Evolutionary conservation across 1,140 invertebrate species (phyloP).

Genomic region (Drosophila pseudoananassae): DNA sequence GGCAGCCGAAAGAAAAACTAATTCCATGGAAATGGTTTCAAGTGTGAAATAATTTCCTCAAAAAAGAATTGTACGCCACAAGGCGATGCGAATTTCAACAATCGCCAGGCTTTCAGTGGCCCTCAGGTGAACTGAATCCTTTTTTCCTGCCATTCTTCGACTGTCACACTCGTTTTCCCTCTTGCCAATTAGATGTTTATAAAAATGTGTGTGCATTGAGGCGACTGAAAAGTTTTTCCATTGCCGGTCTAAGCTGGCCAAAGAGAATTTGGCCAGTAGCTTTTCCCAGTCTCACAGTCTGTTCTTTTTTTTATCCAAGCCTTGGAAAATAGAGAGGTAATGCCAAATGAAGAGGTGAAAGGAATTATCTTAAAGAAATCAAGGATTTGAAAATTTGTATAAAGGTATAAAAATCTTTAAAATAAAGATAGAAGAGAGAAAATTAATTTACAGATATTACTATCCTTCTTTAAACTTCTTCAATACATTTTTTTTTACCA

Average conservation of each 20-base stretch:
- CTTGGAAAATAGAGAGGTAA: conserved; percentile 18
- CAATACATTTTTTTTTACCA: neutral
- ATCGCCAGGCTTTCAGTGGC: conserved; percentile 59
- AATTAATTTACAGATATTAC: neutral
- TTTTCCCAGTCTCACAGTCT: conserved; percentile 1
- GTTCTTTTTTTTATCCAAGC: conserved; percentile 7
- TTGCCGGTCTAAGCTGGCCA: conserved; percentile 41
- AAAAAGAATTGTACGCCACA: conserved; percentile 35
- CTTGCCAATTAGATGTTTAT: conserved; percentile 74
- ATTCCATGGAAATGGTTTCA: conserved; percentile 77
- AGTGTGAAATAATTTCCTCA: conserved; percentile 76
- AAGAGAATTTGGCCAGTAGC: conserved; percentile 23
- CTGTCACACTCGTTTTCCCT: conserved; percentile 51
- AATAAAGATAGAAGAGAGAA: no score
- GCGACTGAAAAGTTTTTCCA: conserved; percentile 68
- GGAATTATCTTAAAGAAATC: conserved; percentile 1
- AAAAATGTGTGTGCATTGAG: conserved; percentile 65
- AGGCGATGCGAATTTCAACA: conserved; percentile 53
- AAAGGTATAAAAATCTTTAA: neutral
- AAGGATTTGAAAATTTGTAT: neutral
- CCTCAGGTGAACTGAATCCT: conserved; percentile 57
- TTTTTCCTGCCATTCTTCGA: conserved; percentile 24
- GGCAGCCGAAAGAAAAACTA: conserved; percentile 64
- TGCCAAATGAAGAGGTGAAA: conserved; percentile 7
- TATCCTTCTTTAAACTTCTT: neutral